Conservation (phyloP, 1,140 invertebrate species). For the Trypoxylus dichotomus region DNA sequence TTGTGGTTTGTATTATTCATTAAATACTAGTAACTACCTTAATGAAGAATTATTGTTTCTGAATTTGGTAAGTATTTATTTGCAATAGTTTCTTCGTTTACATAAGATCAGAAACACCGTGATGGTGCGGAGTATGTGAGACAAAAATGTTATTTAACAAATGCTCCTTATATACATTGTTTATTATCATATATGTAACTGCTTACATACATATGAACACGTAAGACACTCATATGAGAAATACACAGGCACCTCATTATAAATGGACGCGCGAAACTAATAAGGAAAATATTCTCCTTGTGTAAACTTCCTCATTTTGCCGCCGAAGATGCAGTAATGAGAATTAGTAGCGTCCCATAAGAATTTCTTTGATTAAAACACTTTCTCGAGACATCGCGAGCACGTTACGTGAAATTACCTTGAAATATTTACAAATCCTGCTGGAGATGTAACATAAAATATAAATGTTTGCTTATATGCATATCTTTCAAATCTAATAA, state of each 20-base stretch:
- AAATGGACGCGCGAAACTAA: background rate
- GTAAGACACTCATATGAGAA: background rate
- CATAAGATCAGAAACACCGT: background rate
- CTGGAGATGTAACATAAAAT: too few species aligned
- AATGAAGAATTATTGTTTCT: background rate
- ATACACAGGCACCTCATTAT: background rate
- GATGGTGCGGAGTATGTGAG: background rate
- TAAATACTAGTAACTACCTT: background rate
- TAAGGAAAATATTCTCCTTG: slow-evolving; percentile 19
- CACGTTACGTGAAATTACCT: slow-evolving; percentile 1
- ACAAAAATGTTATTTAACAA: slow-evolving; percentile 1
- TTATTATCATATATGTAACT: slow-evolving; percentile 20
- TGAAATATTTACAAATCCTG: background rate
- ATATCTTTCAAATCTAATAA: too few species aligned
- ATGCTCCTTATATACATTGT: background rate
- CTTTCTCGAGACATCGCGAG: background rate
- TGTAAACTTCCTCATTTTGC: slow-evolving; percentile 7
- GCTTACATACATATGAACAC: background rate
- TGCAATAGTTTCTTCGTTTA: background rate
- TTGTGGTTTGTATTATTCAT: background rate
- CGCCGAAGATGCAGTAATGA: slow-evolving; percentile 10
- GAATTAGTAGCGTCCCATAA: slow-evolving; percentile 4
- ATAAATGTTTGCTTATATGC: too few species aligned
- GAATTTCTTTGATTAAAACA: slow-evolving; percentile 14
- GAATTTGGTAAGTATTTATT: background rate